Conservation (phyloP, 1,140 invertebrate genomes). For the Papilio aristodemus region DNA sequence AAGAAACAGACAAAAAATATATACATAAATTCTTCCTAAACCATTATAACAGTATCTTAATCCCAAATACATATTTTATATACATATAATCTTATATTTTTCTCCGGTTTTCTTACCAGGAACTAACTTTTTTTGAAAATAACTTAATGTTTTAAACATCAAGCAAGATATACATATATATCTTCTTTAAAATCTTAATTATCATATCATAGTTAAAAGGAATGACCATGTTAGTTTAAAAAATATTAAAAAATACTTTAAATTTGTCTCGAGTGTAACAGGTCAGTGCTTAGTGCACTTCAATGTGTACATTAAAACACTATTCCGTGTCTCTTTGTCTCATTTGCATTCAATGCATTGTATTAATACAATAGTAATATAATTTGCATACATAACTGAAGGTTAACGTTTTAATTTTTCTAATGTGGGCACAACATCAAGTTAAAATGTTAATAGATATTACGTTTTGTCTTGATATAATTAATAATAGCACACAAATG, state of each 20-base stretch:
- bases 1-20: too few relatives aligned
- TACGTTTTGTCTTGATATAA: not conserved
- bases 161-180: constrained; percentile 1
- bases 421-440: not conserved
- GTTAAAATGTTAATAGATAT: not conserved
- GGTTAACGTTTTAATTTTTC: constrained; percentile 10
- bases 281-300: not conserved
- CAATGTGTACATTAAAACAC: constrained; percentile 5
- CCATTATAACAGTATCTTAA: not conserved
- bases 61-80: not conserved
- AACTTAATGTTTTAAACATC: not conserved
- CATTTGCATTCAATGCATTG: constrained; percentile 20
- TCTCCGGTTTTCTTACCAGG: not conserved
- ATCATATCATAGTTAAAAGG: constrained; percentile 3
- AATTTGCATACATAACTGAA: constrained; percentile 17
- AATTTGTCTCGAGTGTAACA: not conserved
- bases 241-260: constrained; percentile 3
- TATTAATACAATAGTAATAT: constrained; percentile 21
- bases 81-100: not conserved
- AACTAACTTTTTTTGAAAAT: too few relatives aligned
- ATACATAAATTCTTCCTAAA: not conserved
- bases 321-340: constrained; percentile 11
- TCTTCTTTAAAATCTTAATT: not conserved
- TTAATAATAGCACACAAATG: constrained; percentile 3
- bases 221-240: not conserved